Evolutionary conservation across 2,888 invertebrate species (phyloP), one percentile per base, ranked within the genome.

Genomic region (Drosophila falleni): DNA sequence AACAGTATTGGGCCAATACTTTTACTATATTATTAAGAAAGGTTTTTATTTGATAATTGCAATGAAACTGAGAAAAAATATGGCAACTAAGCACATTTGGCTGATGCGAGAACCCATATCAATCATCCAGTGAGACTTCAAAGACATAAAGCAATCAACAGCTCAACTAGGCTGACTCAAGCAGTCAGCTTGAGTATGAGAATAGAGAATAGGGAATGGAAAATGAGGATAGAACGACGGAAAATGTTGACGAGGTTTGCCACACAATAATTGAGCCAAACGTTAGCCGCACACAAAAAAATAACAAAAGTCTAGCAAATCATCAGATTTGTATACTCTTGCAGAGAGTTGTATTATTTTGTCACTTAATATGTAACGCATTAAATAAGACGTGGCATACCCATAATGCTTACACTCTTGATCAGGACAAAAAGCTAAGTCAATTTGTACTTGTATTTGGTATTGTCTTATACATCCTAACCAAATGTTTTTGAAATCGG

Each of bases 261-360:
- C 61, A 51, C 71, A 71, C 60, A 35, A 74, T 74, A 84, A 84
- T 81, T 75, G 79, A 55, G 53, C 62, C 70, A 78, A 78, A 51
- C 68, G 68, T 51, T 55, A 62, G 56, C 56, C 63, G 49, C 54
- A 64, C 65, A 68, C 44, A 56, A 23, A 47, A 47, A 29, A 47
- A 31, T 19, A 59, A 35, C 13, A 49, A 65, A 39, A 41, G 33
- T 33, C 51, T 44, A 47, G 50, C 50, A 60, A 61, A 53, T 61
- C 62, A 70, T 51, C 39, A 11, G 16, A 33, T 31, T 37, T 16
- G 15, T 41, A 3, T n/a, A 37, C n/a, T 8, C 2, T n/a, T 37
- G n/a, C 37, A n/a, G 37, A 37, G 37, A 6, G 37, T 37, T n/a
- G 37, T n/a, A 37, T 37, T 3, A 37, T 8, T n/a, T 37, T 8